Base-by-base conservation (phyloP, 2,888 invertebrate species). In the Eupithecia pulchellata region DNA sequence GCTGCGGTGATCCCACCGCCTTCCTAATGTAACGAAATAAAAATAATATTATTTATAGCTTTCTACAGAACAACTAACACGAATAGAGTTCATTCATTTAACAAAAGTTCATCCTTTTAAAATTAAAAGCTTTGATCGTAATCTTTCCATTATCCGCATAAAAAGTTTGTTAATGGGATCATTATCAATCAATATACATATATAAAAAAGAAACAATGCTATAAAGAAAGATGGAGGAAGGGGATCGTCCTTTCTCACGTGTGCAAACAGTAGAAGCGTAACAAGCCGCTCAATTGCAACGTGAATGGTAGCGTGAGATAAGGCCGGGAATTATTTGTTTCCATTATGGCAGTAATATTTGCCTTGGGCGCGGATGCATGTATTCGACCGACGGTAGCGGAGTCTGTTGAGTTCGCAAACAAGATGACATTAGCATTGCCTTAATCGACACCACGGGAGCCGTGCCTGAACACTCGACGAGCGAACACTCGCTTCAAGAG, bases 1-100 rank as follows among this genome's bases (percentile, higher is more conserved):
- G 92, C 93, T 92, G 93, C 83, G 88, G 85, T 88, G 89, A 86
- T 92, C 90, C 89, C 92, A 91, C 82, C 91, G 91, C 88, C 83
- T 89, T 84, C 84, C 85, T 88, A 88, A 91, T 90, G 90, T 87
- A 84, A 86, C 82, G 80, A 85, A 89, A 91, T 89, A 91, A 91
- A 91, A 90, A 88, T 86, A 86, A 86, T 86, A 89, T 87, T 86
- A 86, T 87, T 86, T 86, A 88, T 87, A 85, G 84, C 82, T 83
- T 80, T 79, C 76, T 75, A 77, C 79, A 77, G 78, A 79, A 83
- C 78, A 82, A 81, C 81, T 84, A 77, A 75, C 78, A 75, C 67
- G 72, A 75, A 73, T 70, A 73, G 74, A 76, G 66, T 71, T 74
- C 73, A 75, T 69, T 70, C 70, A 72, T 75, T 75, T 68, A 66